Conservation (phyloP, 2,113 vertebrate genomes). For the Tragulus kanchil region DNA sequence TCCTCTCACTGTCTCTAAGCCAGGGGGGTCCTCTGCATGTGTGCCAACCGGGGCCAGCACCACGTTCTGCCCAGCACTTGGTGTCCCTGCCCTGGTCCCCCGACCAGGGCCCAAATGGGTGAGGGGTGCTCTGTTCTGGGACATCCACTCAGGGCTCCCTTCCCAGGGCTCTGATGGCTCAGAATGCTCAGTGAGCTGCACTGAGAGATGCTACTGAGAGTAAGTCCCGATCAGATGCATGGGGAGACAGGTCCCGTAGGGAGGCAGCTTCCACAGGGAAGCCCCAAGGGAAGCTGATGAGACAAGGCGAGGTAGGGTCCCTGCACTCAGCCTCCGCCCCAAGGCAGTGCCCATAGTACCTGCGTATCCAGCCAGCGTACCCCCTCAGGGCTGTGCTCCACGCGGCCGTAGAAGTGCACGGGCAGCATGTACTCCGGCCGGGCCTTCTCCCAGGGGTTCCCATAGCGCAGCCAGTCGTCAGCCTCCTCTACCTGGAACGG, state of each 20-base stretch:
- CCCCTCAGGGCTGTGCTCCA: conserved; percentile 86
- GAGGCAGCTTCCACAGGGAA: neutral
- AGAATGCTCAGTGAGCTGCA: neutral
- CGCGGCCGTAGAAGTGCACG: conserved; percentile 92
- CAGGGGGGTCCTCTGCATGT: accelerated
- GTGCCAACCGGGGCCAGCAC: neutral
- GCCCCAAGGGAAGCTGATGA: neutral
- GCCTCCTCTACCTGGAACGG: conserved; percentile 92
- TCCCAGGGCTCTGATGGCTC: neutral
- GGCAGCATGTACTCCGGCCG: conserved; percentile 94
- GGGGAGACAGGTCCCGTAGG: neutral
- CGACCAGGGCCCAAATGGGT: neutral
- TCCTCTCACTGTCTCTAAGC: neutral
- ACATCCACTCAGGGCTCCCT: neutral
- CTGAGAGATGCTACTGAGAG: neutral
- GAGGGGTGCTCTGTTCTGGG: neutral
- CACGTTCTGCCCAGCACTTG: neutral
- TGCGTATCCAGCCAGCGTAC: conserved; percentile 92
- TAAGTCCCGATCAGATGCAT: neutral
- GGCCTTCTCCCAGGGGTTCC: conserved; percentile 95
- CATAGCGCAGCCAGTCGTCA: conserved; percentile 94
- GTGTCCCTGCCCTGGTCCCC: too few species aligned
- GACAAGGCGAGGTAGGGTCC: neutral
- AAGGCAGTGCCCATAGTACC: conserved; percentile 77
- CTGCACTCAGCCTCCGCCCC: accelerated